Evolutionary conservation across 2,888 invertebrate species (phyloP), one percentile per base, ranked within the genome.

Genomic region (Leptothorax acervorum): DNA sequence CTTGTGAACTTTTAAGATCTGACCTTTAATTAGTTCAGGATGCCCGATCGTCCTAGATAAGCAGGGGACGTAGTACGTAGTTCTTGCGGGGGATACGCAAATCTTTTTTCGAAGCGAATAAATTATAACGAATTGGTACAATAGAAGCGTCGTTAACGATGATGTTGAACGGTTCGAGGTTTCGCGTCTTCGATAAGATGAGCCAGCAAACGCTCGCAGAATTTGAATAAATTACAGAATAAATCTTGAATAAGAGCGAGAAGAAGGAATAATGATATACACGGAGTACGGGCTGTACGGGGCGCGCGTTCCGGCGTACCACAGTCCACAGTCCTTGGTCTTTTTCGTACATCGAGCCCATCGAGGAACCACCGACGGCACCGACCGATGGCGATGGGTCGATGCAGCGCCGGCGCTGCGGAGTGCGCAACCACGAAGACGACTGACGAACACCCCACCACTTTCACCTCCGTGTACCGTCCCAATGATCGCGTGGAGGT

Each of bases 371-470:
- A 78, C 65, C 23, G 39, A 65, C 23, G 23, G 23, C 23, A 23
- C 23, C 23, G 23, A 23, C 23, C 23, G 23, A 23, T 23, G 23
- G 23, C 23, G 23, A 23, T 86, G 91, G 93, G 93, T 93, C 93
- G 93, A 93, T 93, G 92, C 91, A 92, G 93, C 92, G 92, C 91
- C 92, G 92, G 92, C 92, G 92, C 92, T 91, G 88, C 91, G 85
- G 89, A 84, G 81, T 63, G 79, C 70, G 76, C 71, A 68, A 85
- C 85, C 85, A 84, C 81, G 83, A 89, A 88, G 85, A 86, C 87
- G n/a, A n/a, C n/a, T n/a, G n/a, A n/a, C n/a, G 83, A 82, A 79
- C 65, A 74, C 84, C 90, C 90, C 88, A 88, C 90, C 83, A 88
- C 18, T 48, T 66, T 8, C 45, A 39, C 60, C 28, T 28, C 57